A percentile compares a stretch with the other conserved stretches of the same genome.
These are phyloP conservation scores for Echiichthys vipera DNA, from an alignment of 2,797 vertebrate genomes.

Conservation along the genomic window DNA sequence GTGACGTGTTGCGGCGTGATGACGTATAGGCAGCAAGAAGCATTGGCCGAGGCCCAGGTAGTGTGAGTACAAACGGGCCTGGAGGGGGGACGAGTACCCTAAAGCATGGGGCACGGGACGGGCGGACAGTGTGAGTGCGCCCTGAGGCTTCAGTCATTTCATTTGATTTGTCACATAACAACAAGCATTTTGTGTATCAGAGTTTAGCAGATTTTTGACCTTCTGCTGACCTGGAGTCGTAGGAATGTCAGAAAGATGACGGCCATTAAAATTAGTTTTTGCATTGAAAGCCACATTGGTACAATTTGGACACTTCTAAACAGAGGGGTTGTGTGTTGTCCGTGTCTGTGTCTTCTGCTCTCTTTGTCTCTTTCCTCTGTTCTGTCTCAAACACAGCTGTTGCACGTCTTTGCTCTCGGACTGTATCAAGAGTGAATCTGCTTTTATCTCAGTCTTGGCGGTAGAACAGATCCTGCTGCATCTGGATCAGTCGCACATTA, in stretches of 20 bases:
- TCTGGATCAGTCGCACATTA: not conserved
- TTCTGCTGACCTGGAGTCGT: not conserved
- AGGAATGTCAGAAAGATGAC: not conserved
- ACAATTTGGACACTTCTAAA: slow-evolving; percentile 60
- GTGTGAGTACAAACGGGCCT: too few species aligned
- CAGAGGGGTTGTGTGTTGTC: slow-evolving; percentile 70
- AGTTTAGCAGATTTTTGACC: not conserved
- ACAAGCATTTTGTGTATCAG: not conserved
- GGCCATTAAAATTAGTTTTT: not conserved
- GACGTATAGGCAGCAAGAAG: too few species aligned
- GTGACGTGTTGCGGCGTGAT: too few species aligned
- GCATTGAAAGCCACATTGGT: slow-evolving; percentile 8
- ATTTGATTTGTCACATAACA: not conserved
- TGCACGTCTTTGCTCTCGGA: slow-evolving; percentile 31
- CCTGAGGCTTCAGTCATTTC: not conserved
- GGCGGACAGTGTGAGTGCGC: too few species aligned
- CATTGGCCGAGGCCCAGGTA: too few species aligned
- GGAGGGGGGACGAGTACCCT: too few species aligned
- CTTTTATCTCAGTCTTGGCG: slow-evolving; percentile 5
- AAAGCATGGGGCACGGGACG: too few species aligned
- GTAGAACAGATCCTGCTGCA: not conserved
- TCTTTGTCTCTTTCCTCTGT: slow-evolving; percentile 35
- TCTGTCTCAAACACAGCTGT: slow-evolving; percentile 24
- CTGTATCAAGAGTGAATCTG: slow-evolving; percentile 1
- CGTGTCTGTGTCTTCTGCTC: slow-evolving; percentile 22